phyloP scores from a whole-genome alignment of 2,888 invertebrate genomes.

The Mystacides longicornis region DNA sequence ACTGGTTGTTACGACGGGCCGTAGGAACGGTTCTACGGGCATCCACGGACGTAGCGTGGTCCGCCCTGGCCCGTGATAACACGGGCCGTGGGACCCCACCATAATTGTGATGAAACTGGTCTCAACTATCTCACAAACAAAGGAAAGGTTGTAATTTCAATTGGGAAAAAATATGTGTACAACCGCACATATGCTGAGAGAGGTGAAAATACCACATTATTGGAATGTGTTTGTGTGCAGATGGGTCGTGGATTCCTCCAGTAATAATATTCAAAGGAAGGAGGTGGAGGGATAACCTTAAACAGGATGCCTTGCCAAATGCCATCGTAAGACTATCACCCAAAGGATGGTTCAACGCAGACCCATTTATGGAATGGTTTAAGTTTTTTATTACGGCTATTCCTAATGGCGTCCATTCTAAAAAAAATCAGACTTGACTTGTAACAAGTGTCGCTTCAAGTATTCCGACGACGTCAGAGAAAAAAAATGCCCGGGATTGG shows the following conservation, averaged over 20 bases:
- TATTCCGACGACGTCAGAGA: too few species aligned
- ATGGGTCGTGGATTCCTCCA: slow-evolving; percentile 6
- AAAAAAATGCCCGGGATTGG: slow-evolving; percentile 6
- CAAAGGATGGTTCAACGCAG: too few species aligned
- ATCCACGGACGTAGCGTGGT: too few species aligned
- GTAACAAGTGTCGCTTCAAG: neutral
- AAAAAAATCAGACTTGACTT: slow-evolving; percentile 5
- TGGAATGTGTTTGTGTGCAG: slow-evolving; percentile 22
- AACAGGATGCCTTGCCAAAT: slow-evolving; percentile 27
- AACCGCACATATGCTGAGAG: too few species aligned
- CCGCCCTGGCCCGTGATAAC: too few species aligned
- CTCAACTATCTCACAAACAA: slow-evolving; percentile 25
- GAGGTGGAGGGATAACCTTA: slow-evolving; percentile 20
- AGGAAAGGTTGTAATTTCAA: slow-evolving; percentile 24
- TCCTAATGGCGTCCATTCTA: slow-evolving; percentile 11
- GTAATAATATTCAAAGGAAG: slow-evolving; percentile 25
- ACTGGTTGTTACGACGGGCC: too few species aligned
- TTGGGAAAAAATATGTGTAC: too few species aligned
- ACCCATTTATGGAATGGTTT: slow-evolving; percentile 25
- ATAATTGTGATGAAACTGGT: slow-evolving; percentile 26
- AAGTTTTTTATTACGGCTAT: slow-evolving; percentile 14
- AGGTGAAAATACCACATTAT: slow-evolving; percentile 25
- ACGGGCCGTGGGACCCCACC: too few species aligned
- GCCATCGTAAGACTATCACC: too few species aligned
- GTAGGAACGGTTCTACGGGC: too few species aligned